phyloP scores from a whole-genome alignment of 2,888 invertebrate species.

The Silvanus unidentatus region DNA sequence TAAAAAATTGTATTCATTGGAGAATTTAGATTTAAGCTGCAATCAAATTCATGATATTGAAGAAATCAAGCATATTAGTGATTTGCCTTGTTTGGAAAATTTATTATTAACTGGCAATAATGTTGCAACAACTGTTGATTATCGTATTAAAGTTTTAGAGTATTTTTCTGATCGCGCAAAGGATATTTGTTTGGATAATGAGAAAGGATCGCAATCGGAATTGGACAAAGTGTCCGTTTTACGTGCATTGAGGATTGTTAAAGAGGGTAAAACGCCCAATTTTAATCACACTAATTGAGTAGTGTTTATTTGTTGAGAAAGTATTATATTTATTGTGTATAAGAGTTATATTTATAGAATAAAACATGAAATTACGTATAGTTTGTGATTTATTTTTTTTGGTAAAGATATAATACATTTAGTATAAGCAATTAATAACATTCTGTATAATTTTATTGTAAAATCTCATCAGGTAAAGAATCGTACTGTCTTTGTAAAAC shows the following conservation, averaged over 20 bases:
- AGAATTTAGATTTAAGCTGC: slow-evolving; percentile 78
- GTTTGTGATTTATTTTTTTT: no score
- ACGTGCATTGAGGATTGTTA: slow-evolving; percentile 77
- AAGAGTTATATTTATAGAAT: no score
- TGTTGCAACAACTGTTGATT: slow-evolving; percentile 80
- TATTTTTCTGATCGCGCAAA: slow-evolving; percentile 77
- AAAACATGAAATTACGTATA: no score
- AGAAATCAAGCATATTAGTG: slow-evolving; percentile 73
- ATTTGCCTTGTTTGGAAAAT: slow-evolving; percentile 80
- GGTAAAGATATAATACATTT: no score
- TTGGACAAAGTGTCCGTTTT: slow-evolving; percentile 87
- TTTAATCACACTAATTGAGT: slow-evolving; percentile 7
- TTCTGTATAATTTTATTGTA: no score
- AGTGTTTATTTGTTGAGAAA: no score
- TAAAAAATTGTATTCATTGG: slow-evolving; percentile 78
- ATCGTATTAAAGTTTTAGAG: slow-evolving; percentile 83
- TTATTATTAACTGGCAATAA: slow-evolving; percentile 86
- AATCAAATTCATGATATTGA: slow-evolving; percentile 76
- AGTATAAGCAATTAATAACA: no score
- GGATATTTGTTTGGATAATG: slow-evolving; percentile 83
- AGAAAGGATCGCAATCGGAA: slow-evolving; percentile 80
- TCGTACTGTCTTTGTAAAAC: no score
- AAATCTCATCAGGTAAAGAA: no score
- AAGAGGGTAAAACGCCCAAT: slow-evolving; percentile 40
- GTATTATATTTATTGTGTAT: no score